phyloP scores from a whole-genome alignment of 2,113 vertebrate genomes.

The Megaceryle maxima region DNA sequence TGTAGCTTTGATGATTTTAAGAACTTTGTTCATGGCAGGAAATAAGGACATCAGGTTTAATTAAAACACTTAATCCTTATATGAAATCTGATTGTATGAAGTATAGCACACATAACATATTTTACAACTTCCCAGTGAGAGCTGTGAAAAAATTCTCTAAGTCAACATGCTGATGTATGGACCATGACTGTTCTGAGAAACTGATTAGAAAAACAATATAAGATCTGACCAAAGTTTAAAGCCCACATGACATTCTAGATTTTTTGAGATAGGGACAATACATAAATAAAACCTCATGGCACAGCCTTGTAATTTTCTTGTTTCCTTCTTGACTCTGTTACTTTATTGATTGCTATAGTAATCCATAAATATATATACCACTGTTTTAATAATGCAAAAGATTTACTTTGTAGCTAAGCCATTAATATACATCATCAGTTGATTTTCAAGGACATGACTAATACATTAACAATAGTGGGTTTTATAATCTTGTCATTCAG shows the following conservation, averaged over 20 bases:
- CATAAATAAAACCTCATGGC: background rate
- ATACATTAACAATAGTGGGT: background rate
- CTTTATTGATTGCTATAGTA: background rate
- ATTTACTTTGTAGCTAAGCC: background rate
- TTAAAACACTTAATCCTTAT: background rate
- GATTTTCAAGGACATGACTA: background rate
- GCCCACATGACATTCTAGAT: background rate
- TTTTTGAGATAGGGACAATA: background rate
- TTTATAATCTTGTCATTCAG: constrained; percentile 6
- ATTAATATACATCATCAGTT: background rate
- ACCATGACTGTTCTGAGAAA: background rate
- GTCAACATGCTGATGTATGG: background rate
- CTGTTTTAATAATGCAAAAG: background rate
- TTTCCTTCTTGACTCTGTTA: background rate
- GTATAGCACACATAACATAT: background rate
- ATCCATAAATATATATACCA: background rate
- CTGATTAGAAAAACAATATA: background rate
- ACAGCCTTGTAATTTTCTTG: background rate
- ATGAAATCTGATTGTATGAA: background rate
- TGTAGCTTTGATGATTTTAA: background rate
- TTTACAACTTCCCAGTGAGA: background rate
- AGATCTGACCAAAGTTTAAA: background rate
- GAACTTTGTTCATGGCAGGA: background rate
- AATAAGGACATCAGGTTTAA: background rate
- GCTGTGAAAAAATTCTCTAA: background rate